Evolutionary conservation across 1,140 invertebrate species (phyloP), one percentile per base, ranked within the genome.

Genomic region (Lasioglossum baleicum): DNA sequence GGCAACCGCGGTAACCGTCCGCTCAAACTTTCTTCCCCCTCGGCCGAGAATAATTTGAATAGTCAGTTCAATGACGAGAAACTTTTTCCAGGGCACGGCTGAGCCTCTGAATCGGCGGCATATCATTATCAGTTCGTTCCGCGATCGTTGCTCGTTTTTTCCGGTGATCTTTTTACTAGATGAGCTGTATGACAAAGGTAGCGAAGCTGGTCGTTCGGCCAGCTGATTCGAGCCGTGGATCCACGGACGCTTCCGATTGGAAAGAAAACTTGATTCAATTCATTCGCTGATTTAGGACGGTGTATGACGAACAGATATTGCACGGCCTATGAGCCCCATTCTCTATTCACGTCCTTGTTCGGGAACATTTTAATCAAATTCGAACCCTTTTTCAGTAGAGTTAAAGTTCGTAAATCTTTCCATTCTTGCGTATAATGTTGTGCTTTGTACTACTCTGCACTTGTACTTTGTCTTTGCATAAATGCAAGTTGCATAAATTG

Each of bases 91-190:
- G 58, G 60, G 65, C 53, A 80, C 73, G 60, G 68, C 44, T 13
- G 48, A 48, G 26, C 64, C 78, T 60, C 70, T 51, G 78, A 74
- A 78, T 85, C 78, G 83, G 66, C 69, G 65, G 83, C 82, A 84
- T 85, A 85, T 85, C 83, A 85, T 85, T 85, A 85, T 81, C 83
- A 85, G 81, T 61, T 75, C 78, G 60, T 66, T 84, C 83, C 51
- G 53, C 74, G 69, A 74, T 61, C 76, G 63, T 67, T 51, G 60
- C 51, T 80, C 71, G 17, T 35, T 35, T 61, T 56, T 40, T 26
- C 13, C 42, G 42, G 31, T 80, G 58, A 75, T 73, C 67, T 84
- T 76, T 83, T 77, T 81, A 26, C 22, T 5, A 40, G 8, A 35
- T 40, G 44, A 22, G 69, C 40, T 73, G 48, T 51, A 65, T 7